A percentile compares a stretch with the other conserved stretches of the same genome.
These are phyloP conservation scores for Cryptus armator DNA, from an alignment of 2,888 invertebrate genomes.

Conservation along the genomic window DNA sequence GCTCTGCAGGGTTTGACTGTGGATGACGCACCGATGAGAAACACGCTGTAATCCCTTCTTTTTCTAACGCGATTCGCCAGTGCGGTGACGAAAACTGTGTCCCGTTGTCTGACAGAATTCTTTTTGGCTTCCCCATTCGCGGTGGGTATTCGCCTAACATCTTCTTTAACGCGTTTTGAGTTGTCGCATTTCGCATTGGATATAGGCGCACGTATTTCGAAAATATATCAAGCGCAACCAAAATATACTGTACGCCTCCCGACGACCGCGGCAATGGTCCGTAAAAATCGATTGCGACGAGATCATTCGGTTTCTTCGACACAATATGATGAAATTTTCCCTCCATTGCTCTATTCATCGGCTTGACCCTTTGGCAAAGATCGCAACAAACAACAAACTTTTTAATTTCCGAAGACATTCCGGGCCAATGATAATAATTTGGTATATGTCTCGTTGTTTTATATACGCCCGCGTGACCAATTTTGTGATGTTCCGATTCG, in stretches of 20 bases:
- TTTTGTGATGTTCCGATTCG: conserved; percentile 2
- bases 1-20: conserved; percentile 46
- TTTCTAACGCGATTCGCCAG: conserved; percentile 16
- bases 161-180: conserved; percentile 1
- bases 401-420: background rate
- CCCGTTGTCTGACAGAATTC: conserved; percentile 42
- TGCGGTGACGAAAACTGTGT: conserved; percentile 35
- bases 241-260: conserved; percentile 19
- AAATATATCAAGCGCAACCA: conserved; percentile 10
- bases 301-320: background rate
- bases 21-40: conserved; percentile 47
- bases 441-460: conserved; percentile 15
- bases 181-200: background rate
- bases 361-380: conserved; percentile 5
- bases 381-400: background rate
- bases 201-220: conserved; percentile 11
- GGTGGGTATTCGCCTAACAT: background rate
- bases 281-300: conserved; percentile 16
- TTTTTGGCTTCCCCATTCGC: conserved; percentile 44
- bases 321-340: background rate
- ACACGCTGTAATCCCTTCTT: background rate
- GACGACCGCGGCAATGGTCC: conserved; percentile 27
- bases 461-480: conserved; percentile 12
- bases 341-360: conserved; percentile 2
- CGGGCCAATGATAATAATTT: conserved; percentile 10